These are phyloP conservation scores for Cassiopea xamachana DNA, from an alignment of 30 jellyfish, hydroid and myxozoan genomes.

Conservation along the genomic window DNA sequence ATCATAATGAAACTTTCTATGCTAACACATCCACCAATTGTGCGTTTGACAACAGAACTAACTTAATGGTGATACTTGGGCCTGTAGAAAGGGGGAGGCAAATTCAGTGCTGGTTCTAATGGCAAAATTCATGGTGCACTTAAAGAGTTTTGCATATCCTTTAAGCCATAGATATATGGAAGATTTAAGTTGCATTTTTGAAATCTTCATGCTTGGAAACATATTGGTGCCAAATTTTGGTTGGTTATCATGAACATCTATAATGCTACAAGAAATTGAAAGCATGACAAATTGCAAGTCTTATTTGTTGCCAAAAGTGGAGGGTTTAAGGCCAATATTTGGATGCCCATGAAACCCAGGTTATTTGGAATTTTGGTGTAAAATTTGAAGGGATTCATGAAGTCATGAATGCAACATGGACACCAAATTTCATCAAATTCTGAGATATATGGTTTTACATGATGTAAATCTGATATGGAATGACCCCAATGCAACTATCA, in stretches of 20 bases:
- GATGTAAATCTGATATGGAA: background rate
- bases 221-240: background rate
- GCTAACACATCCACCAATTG: constrained; percentile 6
- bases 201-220: background rate
- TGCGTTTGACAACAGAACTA: background rate
- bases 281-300: background rate
- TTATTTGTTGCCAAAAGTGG: background rate
- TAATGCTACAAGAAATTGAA: background rate
- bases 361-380: background rate
- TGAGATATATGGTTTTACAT: background rate
- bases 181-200: background rate
- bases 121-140: constrained; percentile 3
- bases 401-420: background rate
- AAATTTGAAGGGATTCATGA: constrained; percentile 1
- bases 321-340: background rate
- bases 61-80: constrained; percentile 19
- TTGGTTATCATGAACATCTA: background rate
- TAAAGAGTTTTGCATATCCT: background rate
- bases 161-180: background rate
- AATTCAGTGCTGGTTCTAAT: background rate
- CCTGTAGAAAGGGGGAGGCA: constrained; percentile 35
- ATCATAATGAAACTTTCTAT: background rate
- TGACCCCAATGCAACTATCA: background rate
- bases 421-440: constrained; percentile 10
- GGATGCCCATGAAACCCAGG: constrained; percentile 7